Percentiles rank a stretch among this genome's conserved stretches.
Evolutionary conservation across 2,797 vertebrate genomes (phyloP).

Genomic region (Yasuhikotakia modesta): DNA sequence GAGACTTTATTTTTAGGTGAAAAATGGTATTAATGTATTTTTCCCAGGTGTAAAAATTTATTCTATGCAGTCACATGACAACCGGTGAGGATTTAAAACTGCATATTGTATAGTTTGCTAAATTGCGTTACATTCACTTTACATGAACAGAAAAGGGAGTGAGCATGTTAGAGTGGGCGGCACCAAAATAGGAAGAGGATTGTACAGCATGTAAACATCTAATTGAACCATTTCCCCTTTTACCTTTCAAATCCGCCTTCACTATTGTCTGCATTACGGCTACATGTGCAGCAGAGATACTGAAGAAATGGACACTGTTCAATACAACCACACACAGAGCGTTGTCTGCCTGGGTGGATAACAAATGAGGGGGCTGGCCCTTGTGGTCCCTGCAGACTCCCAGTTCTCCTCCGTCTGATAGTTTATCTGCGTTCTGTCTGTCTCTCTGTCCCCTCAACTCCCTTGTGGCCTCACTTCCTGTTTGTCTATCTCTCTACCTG

Average conservation of each 20-base stretch:
- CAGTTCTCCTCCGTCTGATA: constrained; percentile 26
- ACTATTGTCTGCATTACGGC: not conserved
- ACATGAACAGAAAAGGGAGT: not conserved
- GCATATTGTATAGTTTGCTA: not conserved
- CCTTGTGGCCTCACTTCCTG: constrained; percentile 14
- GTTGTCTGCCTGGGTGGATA: constrained; percentile 38
- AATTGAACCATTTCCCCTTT: not conserved
- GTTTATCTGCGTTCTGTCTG: constrained; percentile 38
- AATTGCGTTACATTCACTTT: not conserved
- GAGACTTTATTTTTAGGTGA: no score
- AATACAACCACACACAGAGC: constrained; percentile 26
- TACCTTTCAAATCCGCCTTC: not conserved
- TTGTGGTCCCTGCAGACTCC: constrained; percentile 28
- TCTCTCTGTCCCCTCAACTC: constrained; percentile 32
- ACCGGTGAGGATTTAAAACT: no score
- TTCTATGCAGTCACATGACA: no score
- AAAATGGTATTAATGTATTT: no score
- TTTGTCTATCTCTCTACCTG: constrained; percentile 37
- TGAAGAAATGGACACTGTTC: constrained; percentile 22
- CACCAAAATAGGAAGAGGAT: not conserved
- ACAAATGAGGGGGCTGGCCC: constrained; percentile 48
- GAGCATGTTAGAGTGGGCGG: not conserved
- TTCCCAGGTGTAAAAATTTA: no score
- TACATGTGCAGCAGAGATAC: constrained; percentile 8
- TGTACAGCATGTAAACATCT: not conserved